Evolutionary conservation across 2,888 invertebrate genomes (phyloP).

Genomic region (Phengaris arion): DNA sequence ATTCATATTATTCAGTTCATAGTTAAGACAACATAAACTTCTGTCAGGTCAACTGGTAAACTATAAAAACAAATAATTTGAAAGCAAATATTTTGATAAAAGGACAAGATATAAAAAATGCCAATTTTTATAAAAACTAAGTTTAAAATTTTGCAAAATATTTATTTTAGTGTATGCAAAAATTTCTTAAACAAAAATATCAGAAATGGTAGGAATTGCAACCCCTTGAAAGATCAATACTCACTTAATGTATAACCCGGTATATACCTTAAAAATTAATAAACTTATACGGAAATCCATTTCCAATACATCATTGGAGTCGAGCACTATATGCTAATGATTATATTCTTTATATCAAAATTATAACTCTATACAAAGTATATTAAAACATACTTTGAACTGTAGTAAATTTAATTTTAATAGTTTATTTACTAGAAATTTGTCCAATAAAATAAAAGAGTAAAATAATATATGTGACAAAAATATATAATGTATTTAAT

Average conservation of each 20-base stretch:
- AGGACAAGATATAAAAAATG: too few relatives aligned
- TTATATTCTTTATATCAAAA: not conserved
- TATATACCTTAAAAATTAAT: not conserved
- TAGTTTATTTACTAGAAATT: not conserved
- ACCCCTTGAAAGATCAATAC: too few relatives aligned
- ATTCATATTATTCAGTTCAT: too few relatives aligned
- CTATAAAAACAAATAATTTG: too few relatives aligned
- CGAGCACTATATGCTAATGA: not conserved
- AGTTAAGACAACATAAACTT: too few relatives aligned
- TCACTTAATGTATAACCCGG: not conserved
- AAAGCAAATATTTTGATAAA: too few relatives aligned
- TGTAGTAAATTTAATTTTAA: not conserved
- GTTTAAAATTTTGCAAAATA: too few relatives aligned
- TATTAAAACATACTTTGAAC: not conserved
- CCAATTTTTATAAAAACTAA: too few relatives aligned
- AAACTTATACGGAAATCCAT: not conserved
- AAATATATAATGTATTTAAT: not conserved
- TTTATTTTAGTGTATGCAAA: too few relatives aligned
- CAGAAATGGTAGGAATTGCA: too few relatives aligned
- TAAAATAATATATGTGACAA: not conserved
- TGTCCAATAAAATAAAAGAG: not conserved
- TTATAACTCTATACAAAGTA: not conserved
- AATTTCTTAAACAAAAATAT: too few relatives aligned
- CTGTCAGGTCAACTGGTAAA: too few relatives aligned
- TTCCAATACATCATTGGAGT: not conserved